Evolutionary conservation across 2,113 vertebrate genomes (phyloP), one percentile per base, ranked within the genome.

Genomic region (Machaerirhynchus nigripectus): DNA sequence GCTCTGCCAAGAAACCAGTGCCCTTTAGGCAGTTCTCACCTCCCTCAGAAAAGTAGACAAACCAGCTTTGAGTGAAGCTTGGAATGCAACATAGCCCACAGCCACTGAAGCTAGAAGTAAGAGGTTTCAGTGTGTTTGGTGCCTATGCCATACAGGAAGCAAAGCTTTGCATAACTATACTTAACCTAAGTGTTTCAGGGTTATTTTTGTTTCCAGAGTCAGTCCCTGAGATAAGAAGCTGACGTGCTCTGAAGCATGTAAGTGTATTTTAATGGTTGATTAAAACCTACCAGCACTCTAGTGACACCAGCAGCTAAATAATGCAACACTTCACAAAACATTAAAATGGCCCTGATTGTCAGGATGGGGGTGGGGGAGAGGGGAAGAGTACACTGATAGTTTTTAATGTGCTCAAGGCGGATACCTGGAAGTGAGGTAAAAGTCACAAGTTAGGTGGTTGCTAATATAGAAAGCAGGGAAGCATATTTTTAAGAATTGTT

Each of bases 91-190:
- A 6, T 59, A 84, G 64, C 69, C 82, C 82, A 40, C 57, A 60
- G 65, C 22, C 42, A 35, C 3, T 61, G 74, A 46, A 80, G 75
- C 16, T 57, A 7, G 63, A 74, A 61, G 13, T 50, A 70, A 78
- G 39, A 91, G 31, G 37, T 61, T 83, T 64, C 39, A 42, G 12
- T 60, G 37, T 5, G 90, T 84, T 80, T 80, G 50, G 60, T 82
- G 83, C 61, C 50, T 82, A 35, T 75, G 70, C 65, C 74, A 57
- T 55, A 82, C 76, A 90, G 89, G 91, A 94, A 94, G 50, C 78
- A 84, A 79, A 89, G 24, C 26, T 96, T 91, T 93, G 93, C 89
- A 92, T 95, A 80, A 77, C 74, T 96, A 12, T 30, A 59, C 24
- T 85, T 79, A 70, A 91, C 79, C 49, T 67, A 73, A 83, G 82